Percentiles rank a stretch among this genome's conserved stretches.
These are phyloP conservation scores for Stenodera caucasica DNA, from an alignment of 2,888 invertebrate genomes.

Conservation along the genomic window DNA sequence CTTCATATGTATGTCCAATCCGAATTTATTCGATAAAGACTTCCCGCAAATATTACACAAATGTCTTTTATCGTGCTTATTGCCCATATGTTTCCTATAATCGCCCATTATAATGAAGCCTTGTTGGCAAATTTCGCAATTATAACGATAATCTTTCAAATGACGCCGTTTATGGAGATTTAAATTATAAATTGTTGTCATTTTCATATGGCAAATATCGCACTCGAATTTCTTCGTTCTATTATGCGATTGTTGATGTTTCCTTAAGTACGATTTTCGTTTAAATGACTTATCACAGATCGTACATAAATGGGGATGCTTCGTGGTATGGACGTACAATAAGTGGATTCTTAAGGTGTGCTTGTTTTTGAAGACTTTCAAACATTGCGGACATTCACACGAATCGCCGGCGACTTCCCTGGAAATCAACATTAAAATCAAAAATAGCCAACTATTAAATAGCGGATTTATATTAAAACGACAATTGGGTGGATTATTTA, in stretches of 20 bases:
- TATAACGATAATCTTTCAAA: not conserved
- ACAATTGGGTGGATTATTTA: too few species aligned
- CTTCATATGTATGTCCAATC: conserved; percentile 6
- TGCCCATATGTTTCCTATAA: not conserved
- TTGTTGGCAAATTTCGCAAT: not conserved
- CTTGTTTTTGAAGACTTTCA: not conserved
- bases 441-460: too few species aligned
- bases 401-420: not conserved
- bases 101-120: not conserved
- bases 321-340: not conserved
- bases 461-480: too few species aligned
- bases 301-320: not conserved
- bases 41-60: conserved; percentile 24
- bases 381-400: not conserved
- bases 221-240: conserved; percentile 29
- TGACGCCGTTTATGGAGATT: not conserved
- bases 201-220: conserved; percentile 25
- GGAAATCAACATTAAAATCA: too few species aligned
- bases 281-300: conserved; percentile 8
- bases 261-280: conserved; percentile 14
- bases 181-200: conserved; percentile 8
- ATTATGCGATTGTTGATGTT: conserved; percentile 27
- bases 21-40: not conserved
- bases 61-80: conserved; percentile 31
- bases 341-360: not conserved